Conservation (phyloP, 92 coral and sea anemone genomes). For the Phenganax subtilis region DNA sequence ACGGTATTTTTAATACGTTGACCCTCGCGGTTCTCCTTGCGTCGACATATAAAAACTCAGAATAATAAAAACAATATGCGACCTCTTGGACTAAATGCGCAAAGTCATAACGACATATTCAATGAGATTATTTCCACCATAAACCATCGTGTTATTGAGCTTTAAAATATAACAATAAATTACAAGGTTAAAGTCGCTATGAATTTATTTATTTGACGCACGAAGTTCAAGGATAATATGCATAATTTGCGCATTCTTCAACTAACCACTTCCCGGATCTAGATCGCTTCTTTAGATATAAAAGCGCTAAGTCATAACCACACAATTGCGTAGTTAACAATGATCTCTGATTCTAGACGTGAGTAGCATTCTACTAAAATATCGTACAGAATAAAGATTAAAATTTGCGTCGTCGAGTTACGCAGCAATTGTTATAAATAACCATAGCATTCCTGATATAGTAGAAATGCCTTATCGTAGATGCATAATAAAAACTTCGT, state of each 20-base stretch:
- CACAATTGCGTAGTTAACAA: background rate
- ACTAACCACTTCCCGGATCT: conserved; percentile 21
- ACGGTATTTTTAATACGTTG: background rate
- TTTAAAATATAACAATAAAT: too few relatives aligned
- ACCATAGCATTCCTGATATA: too few relatives aligned
- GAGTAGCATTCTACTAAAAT: too few relatives aligned
- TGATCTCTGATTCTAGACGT: too few relatives aligned
- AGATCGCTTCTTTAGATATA: background rate
- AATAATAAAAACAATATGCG: background rate
- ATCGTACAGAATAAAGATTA: too few relatives aligned
- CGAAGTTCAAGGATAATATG: background rate
- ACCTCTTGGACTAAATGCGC: background rate
- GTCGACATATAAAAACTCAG: background rate
- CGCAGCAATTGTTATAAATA: too few relatives aligned
- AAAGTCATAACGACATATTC: too few relatives aligned
- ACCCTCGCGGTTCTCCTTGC: background rate
- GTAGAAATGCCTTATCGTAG: background rate
- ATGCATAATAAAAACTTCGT: background rate
- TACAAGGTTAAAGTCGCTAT: too few relatives aligned
- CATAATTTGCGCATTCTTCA: conserved; percentile 3
- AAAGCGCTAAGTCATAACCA: conserved; percentile 3
- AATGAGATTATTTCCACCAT: too few relatives aligned
- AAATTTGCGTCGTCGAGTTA: too few relatives aligned
- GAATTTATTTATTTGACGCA: background rate
- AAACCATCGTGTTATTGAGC: too few relatives aligned